Conservation (phyloP, 2,113 vertebrate genomes). For the Mionectes macconnelli region DNA sequence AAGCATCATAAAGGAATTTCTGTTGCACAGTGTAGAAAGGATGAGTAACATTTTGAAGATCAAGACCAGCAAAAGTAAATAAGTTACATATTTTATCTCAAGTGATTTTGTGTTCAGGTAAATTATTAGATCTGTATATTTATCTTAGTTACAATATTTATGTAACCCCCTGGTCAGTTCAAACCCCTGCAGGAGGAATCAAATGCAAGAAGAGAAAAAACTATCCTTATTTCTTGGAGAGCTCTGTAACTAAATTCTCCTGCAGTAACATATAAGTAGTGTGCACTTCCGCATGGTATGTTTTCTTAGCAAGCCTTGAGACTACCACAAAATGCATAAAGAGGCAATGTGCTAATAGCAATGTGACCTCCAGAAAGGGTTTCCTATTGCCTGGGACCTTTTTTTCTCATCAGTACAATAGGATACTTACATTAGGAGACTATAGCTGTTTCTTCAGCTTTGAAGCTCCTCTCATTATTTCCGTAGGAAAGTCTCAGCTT, state of each 20-base stretch:
- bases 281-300: neutral
- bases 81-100: neutral
- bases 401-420: neutral
- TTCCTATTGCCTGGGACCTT: neutral
- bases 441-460: neutral
- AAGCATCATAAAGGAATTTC: neutral
- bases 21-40: neutral
- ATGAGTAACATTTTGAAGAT: neutral
- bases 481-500: neutral
- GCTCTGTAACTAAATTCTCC: neutral
- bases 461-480: neutral
- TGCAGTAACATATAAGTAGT: neutral
- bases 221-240: neutral
- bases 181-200: neutral
- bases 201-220: neutral
- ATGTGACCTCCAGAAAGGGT: neutral
- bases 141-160: neutral
- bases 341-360: neutral
- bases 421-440: neutral
- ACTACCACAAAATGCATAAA: neutral
- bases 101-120: neutral
- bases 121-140: neutral
- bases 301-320: neutral
- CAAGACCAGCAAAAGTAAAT: neutral
- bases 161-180: neutral